Percentiles rank a stretch among this genome's conserved stretches.
These are phyloP conservation scores for Pararge aegeria DNA, from an alignment of 1,140 invertebrate genomes.

Conservation along the genomic window DNA sequence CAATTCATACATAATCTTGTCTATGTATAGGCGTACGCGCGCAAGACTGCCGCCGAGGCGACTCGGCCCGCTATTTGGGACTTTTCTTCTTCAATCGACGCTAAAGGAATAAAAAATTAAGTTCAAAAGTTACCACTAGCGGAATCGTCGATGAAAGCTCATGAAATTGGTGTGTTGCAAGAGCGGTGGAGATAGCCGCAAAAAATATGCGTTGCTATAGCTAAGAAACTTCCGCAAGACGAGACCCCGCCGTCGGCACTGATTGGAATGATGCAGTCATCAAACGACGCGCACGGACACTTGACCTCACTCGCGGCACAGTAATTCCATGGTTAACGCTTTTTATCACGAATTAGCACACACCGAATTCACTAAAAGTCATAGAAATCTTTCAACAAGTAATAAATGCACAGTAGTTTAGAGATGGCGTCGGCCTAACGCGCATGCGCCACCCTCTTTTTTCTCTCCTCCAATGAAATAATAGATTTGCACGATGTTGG, in stretches of 20 bases:
- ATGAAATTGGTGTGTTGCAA: slow-evolving; percentile 52
- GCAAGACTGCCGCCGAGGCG: slow-evolving; percentile 63
- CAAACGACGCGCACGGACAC: slow-evolving; percentile 39
- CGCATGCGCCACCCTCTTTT: slow-evolving; percentile 78
- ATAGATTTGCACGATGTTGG: slow-evolving; percentile 47
- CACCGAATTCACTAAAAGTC: slow-evolving; percentile 49
- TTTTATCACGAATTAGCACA: slow-evolving; percentile 57
- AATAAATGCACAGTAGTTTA: slow-evolving; percentile 70
- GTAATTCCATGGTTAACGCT: slow-evolving; percentile 64
- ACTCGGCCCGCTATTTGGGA: slow-evolving; percentile 52
- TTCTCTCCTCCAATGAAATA: slow-evolving; percentile 58
- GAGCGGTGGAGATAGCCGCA: slow-evolving; percentile 62
- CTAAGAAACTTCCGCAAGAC: slow-evolving; percentile 73
- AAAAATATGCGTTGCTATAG: slow-evolving; percentile 77
- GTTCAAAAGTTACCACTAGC: slow-evolving; percentile 59
- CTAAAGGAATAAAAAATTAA: slow-evolving; percentile 31
- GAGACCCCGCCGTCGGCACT: slow-evolving; percentile 48
- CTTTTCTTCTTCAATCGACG: slow-evolving; percentile 23
- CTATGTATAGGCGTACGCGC: slow-evolving; percentile 64
- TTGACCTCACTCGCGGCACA: slow-evolving; percentile 46
- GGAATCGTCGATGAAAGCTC: slow-evolving; percentile 47
- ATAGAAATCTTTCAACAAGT: slow-evolving; percentile 63
- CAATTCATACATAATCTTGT: slow-evolving; percentile 68
- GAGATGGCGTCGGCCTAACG: slow-evolving; percentile 79
- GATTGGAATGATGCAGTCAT: slow-evolving; percentile 41